phyloP scores from a whole-genome alignment of 2,113 vertebrate genomes.

The Monarcha castaneiventris region DNA sequence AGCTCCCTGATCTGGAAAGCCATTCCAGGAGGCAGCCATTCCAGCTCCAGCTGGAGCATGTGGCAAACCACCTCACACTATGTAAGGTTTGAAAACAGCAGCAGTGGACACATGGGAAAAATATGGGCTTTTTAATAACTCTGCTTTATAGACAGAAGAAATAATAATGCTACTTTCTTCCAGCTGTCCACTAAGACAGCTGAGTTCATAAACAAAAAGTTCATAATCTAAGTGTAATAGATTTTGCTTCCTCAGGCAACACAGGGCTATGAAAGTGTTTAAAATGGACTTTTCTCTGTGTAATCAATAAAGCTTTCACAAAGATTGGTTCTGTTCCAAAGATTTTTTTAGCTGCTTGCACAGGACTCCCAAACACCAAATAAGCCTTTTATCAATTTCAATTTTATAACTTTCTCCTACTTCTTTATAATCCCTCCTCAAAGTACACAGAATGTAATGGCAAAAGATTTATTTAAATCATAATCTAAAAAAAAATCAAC shows the following conservation, averaged over 20 bases:
- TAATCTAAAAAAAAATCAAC: background rate
- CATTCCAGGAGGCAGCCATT: background rate
- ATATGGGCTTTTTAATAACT: background rate
- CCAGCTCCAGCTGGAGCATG: background rate
- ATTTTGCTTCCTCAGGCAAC: slow-evolving; percentile 55
- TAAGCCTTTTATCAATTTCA: background rate
- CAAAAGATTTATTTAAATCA: background rate
- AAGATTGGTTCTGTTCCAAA: slow-evolving; percentile 33
- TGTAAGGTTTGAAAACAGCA: background rate
- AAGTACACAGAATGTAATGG: background rate
- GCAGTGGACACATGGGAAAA: background rate
- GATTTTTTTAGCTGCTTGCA: background rate
- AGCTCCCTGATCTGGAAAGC: background rate
- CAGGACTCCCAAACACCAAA: background rate
- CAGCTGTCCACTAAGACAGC: slow-evolving; percentile 18
- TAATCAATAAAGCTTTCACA: slow-evolving; percentile 57
- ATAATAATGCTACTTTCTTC: slow-evolving; percentile 21
- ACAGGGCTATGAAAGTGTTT: slow-evolving; percentile 31
- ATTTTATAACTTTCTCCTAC: background rate
- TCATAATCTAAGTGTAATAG: slow-evolving; percentile 56
- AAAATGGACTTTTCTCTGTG: slow-evolving; percentile 47
- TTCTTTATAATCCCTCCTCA: background rate
- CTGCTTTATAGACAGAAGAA: background rate
- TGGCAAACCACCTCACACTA: background rate
- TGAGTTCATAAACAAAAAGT: slow-evolving; percentile 54